Conservation (phyloP, 1,140 invertebrate species). For the Nephila pilipes region DNA sequence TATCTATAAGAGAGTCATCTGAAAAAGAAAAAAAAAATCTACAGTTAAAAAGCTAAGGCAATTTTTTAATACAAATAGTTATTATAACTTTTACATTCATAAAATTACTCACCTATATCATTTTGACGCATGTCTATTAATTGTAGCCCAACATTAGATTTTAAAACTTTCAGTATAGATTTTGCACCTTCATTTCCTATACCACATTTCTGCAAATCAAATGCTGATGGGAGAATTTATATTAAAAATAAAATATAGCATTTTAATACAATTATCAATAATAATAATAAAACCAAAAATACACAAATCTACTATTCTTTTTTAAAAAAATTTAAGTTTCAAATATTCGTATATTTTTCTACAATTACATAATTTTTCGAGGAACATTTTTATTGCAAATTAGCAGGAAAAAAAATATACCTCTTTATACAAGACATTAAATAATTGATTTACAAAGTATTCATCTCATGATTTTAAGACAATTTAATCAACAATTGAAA, state of each 20-base stretch:
- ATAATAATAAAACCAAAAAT: too few relatives aligned
- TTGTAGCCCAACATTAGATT: conserved; percentile 7
- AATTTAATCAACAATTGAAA: too few relatives aligned
- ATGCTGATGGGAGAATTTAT: not conserved
- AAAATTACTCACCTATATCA: conserved; percentile 37
- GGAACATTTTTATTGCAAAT: too few relatives aligned
- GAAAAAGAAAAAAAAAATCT: not conserved
- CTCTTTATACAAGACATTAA: too few relatives aligned
- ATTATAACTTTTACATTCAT: not conserved
- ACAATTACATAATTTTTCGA: too few relatives aligned
- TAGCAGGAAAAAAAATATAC: too few relatives aligned
- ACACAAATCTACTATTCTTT: too few relatives aligned
- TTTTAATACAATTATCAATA: not conserved
- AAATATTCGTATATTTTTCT: too few relatives aligned
- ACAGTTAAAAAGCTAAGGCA: not conserved
- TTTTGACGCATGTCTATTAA: conserved; percentile 47
- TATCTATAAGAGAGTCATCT: conserved; percentile 20
- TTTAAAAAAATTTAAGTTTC: too few relatives aligned
- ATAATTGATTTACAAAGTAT: too few relatives aligned
- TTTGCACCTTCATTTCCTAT: conserved; percentile 50
- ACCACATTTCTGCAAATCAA: conserved; percentile 56
- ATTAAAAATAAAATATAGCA: not conserved
- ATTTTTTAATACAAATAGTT: not conserved
- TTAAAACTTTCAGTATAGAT: conserved; percentile 6
- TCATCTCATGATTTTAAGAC: too few relatives aligned